These are phyloP conservation scores for Drosophila elegans DNA, from an alignment of 1,140 invertebrate genomes.

Conservation along the genomic window DNA sequence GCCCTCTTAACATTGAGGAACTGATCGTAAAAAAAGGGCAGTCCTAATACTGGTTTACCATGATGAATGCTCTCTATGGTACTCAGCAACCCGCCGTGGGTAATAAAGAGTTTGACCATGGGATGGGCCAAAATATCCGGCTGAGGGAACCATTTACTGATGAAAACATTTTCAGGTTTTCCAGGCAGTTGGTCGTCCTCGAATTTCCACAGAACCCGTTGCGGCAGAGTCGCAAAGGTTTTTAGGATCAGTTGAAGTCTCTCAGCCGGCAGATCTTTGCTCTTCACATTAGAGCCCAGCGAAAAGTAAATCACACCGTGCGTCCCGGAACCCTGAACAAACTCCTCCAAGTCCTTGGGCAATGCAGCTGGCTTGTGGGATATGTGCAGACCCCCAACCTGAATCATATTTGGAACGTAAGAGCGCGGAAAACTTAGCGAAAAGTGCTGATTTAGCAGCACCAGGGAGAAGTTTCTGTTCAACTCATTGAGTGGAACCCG, in stretches of 20 bases:
- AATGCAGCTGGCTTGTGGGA: constrained; percentile 79
- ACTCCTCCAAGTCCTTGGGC: constrained; percentile 85
- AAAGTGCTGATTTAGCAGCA: constrained; percentile 87
- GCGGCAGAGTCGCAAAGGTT: constrained; percentile 86
- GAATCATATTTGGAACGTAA: constrained; percentile 86
- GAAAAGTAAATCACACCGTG: constrained; percentile 88
- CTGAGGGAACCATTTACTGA: constrained; percentile 90
- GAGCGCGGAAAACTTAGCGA: constrained; percentile 85
- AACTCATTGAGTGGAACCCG: constrained; percentile 55
- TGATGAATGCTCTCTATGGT: constrained; percentile 90
- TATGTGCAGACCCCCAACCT: constrained; percentile 87
- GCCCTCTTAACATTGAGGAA: constrained; percentile 86
- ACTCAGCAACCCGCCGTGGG: constrained; percentile 90
- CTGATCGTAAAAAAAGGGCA: constrained; percentile 90
- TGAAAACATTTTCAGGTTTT: constrained; percentile 87
- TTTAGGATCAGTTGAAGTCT: constrained; percentile 86
- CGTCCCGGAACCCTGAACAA: constrained; percentile 86
- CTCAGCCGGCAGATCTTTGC: constrained; percentile 85
- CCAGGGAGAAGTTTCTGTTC: constrained; percentile 85
- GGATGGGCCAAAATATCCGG: constrained; percentile 88
- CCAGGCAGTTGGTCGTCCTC: constrained; percentile 86
- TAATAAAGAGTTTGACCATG: constrained; percentile 89
- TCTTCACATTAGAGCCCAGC: constrained; percentile 87
- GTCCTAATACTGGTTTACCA: constrained; percentile 89
- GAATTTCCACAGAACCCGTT: constrained; percentile 89